Percentiles rank a stretch among this genome's conserved stretches.
These are phyloP conservation scores for Chironomus riparius DNA, from an alignment of 2,888 invertebrate genomes.

Conservation along the genomic window DNA sequence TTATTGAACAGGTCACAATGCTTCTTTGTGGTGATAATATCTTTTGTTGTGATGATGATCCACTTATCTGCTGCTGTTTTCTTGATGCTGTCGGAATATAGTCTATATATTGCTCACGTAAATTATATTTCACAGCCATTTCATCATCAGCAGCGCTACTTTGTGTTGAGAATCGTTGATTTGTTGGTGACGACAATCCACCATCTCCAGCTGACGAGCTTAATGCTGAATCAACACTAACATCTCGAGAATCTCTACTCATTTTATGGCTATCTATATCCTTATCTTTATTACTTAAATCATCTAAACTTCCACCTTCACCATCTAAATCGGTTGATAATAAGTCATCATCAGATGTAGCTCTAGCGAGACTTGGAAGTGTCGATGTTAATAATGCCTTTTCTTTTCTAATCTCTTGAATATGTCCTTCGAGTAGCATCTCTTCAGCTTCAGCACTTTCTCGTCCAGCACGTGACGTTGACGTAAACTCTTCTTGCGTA, in stretches of 20 bases:
- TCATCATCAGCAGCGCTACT: conserved; percentile 30
- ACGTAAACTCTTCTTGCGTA: conserved; percentile 41
- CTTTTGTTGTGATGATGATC: not conserved
- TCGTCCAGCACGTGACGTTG: conserved; percentile 28
- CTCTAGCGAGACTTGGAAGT: conserved; percentile 69
- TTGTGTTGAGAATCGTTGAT: conserved; percentile 17
- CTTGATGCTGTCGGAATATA: conserved; percentile 30
- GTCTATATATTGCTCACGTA: conserved; percentile 34
- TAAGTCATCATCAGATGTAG: conserved; percentile 82
- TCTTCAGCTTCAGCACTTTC: conserved; percentile 55
- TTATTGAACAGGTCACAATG: conserved; percentile 26
- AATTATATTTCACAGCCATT: conserved; percentile 32
- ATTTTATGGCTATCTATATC: conserved; percentile 31
- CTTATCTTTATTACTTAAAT: conserved; percentile 36
- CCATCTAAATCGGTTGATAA: conserved; percentile 72
- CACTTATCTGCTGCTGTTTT: conserved; percentile 27
- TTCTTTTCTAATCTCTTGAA: conserved; percentile 72
- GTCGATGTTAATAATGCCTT: conserved; percentile 71
- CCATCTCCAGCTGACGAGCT: not conserved
- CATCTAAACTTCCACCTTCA: conserved; percentile 55
- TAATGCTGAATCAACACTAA: conserved; percentile 26
- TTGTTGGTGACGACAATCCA: not conserved
- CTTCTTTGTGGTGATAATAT: not conserved
- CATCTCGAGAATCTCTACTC: conserved; percentile 28
- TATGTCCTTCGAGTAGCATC: conserved; percentile 64